Evolutionary conservation across 2,113 vertebrate genomes (phyloP).

Genomic region (Pyxicephalus adspersus): DNA sequence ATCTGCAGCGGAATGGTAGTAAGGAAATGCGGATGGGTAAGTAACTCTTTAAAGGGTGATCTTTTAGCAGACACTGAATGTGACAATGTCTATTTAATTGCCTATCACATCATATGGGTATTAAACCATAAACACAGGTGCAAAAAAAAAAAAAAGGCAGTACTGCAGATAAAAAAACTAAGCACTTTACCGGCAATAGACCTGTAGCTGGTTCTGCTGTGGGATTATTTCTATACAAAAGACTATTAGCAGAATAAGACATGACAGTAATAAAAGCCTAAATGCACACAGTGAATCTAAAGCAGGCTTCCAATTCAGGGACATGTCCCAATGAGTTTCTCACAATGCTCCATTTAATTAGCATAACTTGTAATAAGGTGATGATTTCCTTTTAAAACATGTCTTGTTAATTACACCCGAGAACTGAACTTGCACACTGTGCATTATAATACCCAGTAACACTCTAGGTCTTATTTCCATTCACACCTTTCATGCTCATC

Average conservation of each 20-base stretch:
- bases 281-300: constrained; percentile 25
- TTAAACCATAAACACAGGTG: too few species aligned
- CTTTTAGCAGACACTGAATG: too few species aligned
- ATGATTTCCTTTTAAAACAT: constrained; percentile 35
- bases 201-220: neutral
- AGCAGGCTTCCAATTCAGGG: constrained; percentile 29
- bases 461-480: neutral
- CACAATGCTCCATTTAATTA: constrained; percentile 34
- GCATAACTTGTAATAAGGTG: constrained; percentile 40
- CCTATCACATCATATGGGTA: too few species aligned
- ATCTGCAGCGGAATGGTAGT: too few species aligned
- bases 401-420: constrained; percentile 34
- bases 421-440: constrained; percentile 17
- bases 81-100: too few species aligned
- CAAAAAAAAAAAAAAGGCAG: neutral
- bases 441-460: constrained; percentile 29
- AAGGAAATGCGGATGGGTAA: too few species aligned
- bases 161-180: neutral
- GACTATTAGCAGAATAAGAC: constrained; percentile 32
- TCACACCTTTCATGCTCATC: constrained; percentile 6
- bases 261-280: constrained; percentile 36
- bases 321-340: constrained; percentile 27
- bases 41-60: too few species aligned
- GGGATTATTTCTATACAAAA: constrained; percentile 21
- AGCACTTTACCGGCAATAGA: neutral